These are phyloP conservation scores for Apamea monoglypha DNA, from an alignment of 2,888 invertebrate species.

Conservation along the genomic window DNA sequence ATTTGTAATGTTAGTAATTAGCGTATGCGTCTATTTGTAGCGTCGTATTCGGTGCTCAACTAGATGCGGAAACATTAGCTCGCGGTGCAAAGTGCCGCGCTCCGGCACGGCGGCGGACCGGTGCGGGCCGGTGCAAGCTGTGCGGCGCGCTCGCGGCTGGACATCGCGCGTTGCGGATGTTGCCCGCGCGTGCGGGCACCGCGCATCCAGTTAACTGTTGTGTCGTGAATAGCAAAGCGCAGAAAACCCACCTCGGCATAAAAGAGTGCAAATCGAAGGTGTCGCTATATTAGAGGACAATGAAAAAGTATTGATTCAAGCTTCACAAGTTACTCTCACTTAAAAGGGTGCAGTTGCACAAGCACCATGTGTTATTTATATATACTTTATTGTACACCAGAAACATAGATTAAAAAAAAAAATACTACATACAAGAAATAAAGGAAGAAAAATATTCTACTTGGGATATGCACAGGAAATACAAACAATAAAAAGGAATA, in stretches of 20 bases:
- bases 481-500: no score
- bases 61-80: slow-evolving; percentile 67
- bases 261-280: neutral
- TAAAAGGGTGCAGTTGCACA: neutral
- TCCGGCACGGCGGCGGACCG: neutral
- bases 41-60: slow-evolving; percentile 56
- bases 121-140: neutral
- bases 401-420: neutral
- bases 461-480: no score
- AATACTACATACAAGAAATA: neutral
- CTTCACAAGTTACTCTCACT: neutral
- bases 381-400: neutral
- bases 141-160: slow-evolving; percentile 10
- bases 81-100: slow-evolving; percentile 43
- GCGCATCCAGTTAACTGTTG: slow-evolving; percentile 12
- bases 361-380: neutral
- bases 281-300: neutral
- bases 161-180: slow-evolving; percentile 13
- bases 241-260: slow-evolving; percentile 6
- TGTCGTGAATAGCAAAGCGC: neutral
- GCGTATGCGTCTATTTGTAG: slow-evolving; percentile 42
- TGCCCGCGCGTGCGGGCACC: neutral
- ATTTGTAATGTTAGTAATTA: slow-evolving; percentile 54
- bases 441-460: no score
- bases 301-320: neutral